These are phyloP conservation scores for Drosophila macrospina DNA, from an alignment of 2,888 invertebrate genomes.

Conservation along the genomic window DNA sequence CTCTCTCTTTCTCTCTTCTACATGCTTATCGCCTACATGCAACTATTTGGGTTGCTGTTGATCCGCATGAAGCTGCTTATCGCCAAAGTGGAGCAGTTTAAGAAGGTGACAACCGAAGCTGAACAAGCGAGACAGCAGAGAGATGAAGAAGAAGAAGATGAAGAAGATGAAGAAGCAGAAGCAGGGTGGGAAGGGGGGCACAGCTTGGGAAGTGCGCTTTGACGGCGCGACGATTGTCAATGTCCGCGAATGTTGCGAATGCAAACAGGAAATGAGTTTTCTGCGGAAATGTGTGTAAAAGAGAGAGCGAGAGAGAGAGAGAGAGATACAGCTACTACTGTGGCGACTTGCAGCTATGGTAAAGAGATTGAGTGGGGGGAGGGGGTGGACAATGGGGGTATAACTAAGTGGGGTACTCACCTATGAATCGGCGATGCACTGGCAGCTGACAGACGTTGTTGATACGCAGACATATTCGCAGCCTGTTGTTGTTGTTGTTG, in stretches of 20 bases:
- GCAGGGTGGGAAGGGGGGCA: too few relatives aligned
- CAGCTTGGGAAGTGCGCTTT: slow-evolving; percentile 4
- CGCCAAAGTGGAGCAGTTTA: slow-evolving; percentile 10
- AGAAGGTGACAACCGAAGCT: not conserved
- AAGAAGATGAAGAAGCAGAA: not conserved
- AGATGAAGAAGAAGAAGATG: not conserved
- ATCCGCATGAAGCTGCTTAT: slow-evolving; percentile 33
- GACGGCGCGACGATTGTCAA: slow-evolving; percentile 40
- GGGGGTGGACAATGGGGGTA: too few relatives aligned
- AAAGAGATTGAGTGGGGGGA: too few relatives aligned
- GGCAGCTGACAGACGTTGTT: slow-evolving; percentile 83
- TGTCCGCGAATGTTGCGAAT: slow-evolving; percentile 49
- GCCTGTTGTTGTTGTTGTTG: slow-evolving; percentile 81
- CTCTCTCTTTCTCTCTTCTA: not conserved
- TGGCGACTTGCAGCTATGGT: too few relatives aligned
- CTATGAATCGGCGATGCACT: slow-evolving; percentile 85
- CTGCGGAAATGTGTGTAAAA: slow-evolving; percentile 55
- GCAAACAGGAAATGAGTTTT: slow-evolving; percentile 68
- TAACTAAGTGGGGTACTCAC: slow-evolving; percentile 66
- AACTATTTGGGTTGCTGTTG: slow-evolving; percentile 47
- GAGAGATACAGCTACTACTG: not conserved
- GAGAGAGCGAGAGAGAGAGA: not conserved
- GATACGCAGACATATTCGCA: slow-evolving; percentile 85
- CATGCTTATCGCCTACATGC: slow-evolving; percentile 36
- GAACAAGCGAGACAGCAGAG: not conserved